These are phyloP conservation scores for Natator depressus DNA, from an alignment of 2,113 vertebrate genomes.

Conservation along the genomic window DNA sequence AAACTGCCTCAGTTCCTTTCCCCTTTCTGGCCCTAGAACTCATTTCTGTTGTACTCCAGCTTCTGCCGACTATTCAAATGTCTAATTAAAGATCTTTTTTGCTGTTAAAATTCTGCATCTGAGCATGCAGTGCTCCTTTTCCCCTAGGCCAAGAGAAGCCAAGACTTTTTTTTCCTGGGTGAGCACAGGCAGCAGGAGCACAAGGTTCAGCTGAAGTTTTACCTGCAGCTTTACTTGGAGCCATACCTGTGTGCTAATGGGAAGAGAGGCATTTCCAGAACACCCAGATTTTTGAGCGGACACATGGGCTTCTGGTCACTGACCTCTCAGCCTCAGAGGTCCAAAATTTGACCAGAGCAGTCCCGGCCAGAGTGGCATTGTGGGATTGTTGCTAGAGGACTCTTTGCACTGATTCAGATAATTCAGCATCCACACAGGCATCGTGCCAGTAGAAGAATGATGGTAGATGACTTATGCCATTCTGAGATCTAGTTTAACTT, in stretches of 20 bases:
- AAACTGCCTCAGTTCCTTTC: background rate
- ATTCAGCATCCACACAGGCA: background rate
- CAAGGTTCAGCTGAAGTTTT: background rate
- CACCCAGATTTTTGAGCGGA: background rate
- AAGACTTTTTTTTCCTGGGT: background rate
- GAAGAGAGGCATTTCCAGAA: background rate
- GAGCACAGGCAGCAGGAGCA: background rate
- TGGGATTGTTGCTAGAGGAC: background rate
- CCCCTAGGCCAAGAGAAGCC: background rate
- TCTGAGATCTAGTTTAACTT: too few species aligned
- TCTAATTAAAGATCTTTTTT: background rate
- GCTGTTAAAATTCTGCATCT: background rate
- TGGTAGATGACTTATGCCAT: too few species aligned
- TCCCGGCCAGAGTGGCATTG: background rate
- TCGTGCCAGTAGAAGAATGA: too few species aligned
- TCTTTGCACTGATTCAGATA: background rate
- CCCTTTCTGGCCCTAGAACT: background rate
- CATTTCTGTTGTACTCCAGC: background rate
- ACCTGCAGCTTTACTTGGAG: background rate
- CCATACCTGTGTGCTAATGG: background rate
- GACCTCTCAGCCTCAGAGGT: too few species aligned
- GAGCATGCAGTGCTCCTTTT: background rate
- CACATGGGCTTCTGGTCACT: background rate
- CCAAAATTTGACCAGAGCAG: too few species aligned
- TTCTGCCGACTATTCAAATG: background rate